Evolutionary conservation across 2,797 vertebrate species (phyloP).

Genomic region (Coregonus ussuriensis): DNA sequence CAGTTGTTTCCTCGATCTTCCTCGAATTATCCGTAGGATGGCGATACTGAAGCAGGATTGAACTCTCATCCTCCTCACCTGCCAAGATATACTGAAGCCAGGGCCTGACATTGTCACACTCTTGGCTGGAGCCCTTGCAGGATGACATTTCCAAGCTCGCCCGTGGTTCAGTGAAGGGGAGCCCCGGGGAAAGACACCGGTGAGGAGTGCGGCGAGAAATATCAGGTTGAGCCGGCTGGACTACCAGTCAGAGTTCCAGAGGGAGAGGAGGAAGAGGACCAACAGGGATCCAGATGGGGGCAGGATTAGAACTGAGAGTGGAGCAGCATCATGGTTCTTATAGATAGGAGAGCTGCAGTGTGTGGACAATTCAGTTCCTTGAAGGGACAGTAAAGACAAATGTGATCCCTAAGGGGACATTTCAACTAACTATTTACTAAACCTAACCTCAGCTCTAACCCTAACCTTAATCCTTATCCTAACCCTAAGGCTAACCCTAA

Average conservation of each 20-base stretch:
- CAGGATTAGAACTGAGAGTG: not conserved
- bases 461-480: too few species aligned
- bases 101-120: constrained; percentile 24
- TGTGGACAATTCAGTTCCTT: not conserved
- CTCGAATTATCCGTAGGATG: constrained; percentile 13
- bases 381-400: not conserved
- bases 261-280: not conserved
- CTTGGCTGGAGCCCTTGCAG: constrained; percentile 11
- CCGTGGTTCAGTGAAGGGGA: constrained; percentile 26
- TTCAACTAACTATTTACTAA: too few species aligned
- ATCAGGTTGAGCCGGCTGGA: constrained; percentile 33
- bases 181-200: not conserved
- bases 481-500: too few species aligned
- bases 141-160: constrained; percentile 51
- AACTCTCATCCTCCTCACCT: not conserved
- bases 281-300: constrained; percentile 9
- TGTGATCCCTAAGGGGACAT: not conserved
- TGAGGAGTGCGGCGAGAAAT: constrained; percentile 27
- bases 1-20: not conserved
- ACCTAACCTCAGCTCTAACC: too few species aligned
- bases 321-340: not conserved
- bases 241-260: not conserved
- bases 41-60: constrained; percentile 30
- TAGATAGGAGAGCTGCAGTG: not conserved
- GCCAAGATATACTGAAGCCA: constrained; percentile 15